Conservation (phyloP, 2,888 invertebrate genomes). For the Spisula subtruncata region DNA sequence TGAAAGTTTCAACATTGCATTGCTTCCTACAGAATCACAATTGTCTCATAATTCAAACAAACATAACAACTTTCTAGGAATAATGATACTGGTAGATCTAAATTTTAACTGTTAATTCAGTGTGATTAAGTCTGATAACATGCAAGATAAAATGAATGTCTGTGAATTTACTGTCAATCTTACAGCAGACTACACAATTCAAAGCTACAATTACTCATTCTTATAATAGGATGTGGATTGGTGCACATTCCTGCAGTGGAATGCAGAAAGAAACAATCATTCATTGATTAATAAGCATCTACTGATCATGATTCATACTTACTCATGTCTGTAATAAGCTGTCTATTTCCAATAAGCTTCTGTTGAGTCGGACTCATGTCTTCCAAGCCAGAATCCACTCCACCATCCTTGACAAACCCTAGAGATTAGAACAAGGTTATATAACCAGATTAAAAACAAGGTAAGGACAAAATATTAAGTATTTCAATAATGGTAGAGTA, state of each 20-base stretch:
- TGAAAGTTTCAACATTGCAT: too few species aligned
- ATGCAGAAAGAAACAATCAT: constrained; percentile 10
- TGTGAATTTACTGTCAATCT: too few species aligned
- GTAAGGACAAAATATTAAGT: too few species aligned
- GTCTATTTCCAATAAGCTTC: constrained; percentile 81
- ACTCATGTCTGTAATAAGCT: constrained; percentile 86
- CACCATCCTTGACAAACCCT: constrained; percentile 80
- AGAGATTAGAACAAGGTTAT: constrained; percentile 33
- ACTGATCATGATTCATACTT: constrained; percentile 66
- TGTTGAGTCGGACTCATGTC: constrained; percentile 82
- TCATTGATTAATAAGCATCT: constrained; percentile 24
- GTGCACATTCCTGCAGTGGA: not conserved
- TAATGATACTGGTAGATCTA: too few species aligned
- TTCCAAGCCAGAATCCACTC: constrained; percentile 79
- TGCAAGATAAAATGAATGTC: too few species aligned
- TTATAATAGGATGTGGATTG: not conserved
- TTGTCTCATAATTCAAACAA: too few species aligned
- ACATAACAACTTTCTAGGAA: too few species aligned
- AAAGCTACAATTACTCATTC: not conserved
- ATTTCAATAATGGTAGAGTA: too few species aligned
- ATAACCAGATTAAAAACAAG: not conserved
- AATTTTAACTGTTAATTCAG: too few species aligned
- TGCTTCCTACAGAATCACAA: too few species aligned
- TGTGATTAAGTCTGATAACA: too few species aligned
- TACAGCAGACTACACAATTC: not conserved